A percentile compares a stretch with the other conserved stretches of the same genome.
phyloP scores from a whole-genome alignment of 2,113 vertebrate genomes.

The Pleuronectes platessa region DNA sequence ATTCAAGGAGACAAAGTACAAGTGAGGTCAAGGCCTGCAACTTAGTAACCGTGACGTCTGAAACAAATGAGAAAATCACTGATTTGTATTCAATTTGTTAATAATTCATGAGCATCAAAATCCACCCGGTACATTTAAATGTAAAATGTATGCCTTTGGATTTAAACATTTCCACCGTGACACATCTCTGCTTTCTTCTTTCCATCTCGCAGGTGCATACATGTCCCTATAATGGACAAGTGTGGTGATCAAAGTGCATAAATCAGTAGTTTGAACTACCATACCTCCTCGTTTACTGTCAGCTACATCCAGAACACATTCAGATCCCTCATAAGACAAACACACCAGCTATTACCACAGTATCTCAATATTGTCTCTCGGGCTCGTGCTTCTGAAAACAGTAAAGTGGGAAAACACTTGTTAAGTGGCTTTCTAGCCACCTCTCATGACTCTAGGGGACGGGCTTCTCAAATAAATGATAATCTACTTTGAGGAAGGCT shows the following conservation, averaged over 20 bases:
- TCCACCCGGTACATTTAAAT: slow-evolving; percentile 13
- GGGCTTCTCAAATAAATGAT: slow-evolving; percentile 1
- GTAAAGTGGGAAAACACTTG: slow-evolving; percentile 17
- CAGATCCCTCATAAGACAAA: slow-evolving; percentile 65
- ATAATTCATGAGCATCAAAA: slow-evolving; percentile 1
- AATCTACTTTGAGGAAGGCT: not conserved
- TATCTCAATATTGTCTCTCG: slow-evolving; percentile 49
- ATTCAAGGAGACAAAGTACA: slow-evolving; percentile 22
- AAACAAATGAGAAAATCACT: slow-evolving; percentile 11
- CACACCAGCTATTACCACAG: slow-evolving; percentile 52
- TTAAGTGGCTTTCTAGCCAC: not conserved
- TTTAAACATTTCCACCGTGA: not conserved
- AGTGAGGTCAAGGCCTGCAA: not conserved
- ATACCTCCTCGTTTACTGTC: slow-evolving; percentile 41
- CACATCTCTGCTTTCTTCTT: not conserved
- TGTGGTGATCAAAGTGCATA: slow-evolving; percentile 72
- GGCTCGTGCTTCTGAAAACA: slow-evolving; percentile 45
- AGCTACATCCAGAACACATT: slow-evolving; percentile 53
- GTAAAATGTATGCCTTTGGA: slow-evolving; percentile 26
- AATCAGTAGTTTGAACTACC: slow-evolving; percentile 72
- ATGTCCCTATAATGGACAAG: slow-evolving; percentile 17
- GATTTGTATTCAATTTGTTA: not conserved
- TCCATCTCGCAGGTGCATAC: slow-evolving; percentile 26
- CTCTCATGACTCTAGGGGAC: too few species aligned
- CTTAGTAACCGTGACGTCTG: slow-evolving; percentile 7